Evolutionary conservation across 37 sponge, comb jelly and placozoan species (phyloP), one percentile per base, ranked within the genome.

Genomic region (Hexactinellida sp.): DNA sequence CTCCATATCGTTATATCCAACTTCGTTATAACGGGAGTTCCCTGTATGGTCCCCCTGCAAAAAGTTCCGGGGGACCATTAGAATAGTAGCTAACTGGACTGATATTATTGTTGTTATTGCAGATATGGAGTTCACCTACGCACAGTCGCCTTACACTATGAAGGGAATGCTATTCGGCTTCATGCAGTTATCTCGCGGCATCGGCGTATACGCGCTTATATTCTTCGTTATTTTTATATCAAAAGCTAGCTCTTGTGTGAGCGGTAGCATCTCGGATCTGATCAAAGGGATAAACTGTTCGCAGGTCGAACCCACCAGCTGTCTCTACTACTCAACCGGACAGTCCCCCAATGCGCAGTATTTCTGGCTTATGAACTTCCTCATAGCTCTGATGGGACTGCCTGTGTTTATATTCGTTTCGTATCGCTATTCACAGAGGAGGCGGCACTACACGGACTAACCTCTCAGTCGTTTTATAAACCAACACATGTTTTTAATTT

Each of bases 111-210:
- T 10, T n/a, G 3, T n/a, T n/a, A n/a, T 28, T 32, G 3, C 13
- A 63, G 76, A 63, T 10, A 63, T 63, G 76, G 76, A 63, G 76
- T 63, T 63, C 34, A 63, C 76, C 3, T 63, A 63, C 34, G 76
- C 76, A 21, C 76, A 63, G 34, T 63, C 76, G 3, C 76, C 76
- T 7, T 63, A 63, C 34, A 63, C 76, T 23, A 63, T 63, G 76
- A 63, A 63, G 34, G 76, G 76, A 10, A 63, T 63, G 76, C 34
- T 63, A 23, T 63, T 63, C 76, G 76, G 76, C 5, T 63, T 63
- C 76, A 63, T 63, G 76, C 76, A 63, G 76, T 63, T 23, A 3
- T 63, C 76, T 3, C 76, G 76, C 25, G 76, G 76, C 1, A 63
- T 63, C 76, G 76, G 76, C 13, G 13, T 10, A 7, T 63, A 63